phyloP scores from a whole-genome alignment of 2,113 vertebrate genomes.

The Pantherophis guttatus region DNA sequence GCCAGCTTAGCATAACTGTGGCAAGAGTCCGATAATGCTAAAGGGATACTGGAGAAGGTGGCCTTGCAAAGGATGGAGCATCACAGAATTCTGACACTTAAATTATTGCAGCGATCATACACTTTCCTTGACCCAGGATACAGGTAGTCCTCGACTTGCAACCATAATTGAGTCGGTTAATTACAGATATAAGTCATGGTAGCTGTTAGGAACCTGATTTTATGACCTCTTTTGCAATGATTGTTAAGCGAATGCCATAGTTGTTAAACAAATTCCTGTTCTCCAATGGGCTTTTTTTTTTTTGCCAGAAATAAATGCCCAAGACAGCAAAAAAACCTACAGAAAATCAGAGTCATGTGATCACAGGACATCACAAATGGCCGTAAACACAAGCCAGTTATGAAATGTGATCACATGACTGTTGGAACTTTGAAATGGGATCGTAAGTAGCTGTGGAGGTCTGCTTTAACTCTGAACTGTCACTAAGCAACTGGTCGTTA shows the following conservation, averaged over 20 bases:
- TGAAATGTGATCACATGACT: neutral
- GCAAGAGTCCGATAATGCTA: neutral
- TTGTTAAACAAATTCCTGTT: neutral
- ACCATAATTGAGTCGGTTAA: neutral
- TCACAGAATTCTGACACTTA: neutral
- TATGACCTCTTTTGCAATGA: neutral
- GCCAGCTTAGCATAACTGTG: too few species aligned
- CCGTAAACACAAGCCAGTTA: neutral
- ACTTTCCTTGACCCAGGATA: rapidly evolving
- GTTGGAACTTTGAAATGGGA: neutral
- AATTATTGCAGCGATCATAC: neutral
- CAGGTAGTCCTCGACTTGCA: neutral
- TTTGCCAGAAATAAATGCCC: neutral
- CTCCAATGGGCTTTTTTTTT: neutral
- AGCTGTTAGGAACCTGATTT: neutral
- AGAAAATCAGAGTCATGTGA: too few species aligned
- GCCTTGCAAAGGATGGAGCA: neutral
- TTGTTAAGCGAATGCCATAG: neutral
- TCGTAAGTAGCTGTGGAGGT: neutral
- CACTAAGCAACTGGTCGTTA: neutral
- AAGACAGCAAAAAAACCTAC: neutral
- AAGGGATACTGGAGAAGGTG: neutral
- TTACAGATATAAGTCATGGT: neutral
- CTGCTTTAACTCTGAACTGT: too few species aligned
- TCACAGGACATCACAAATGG: neutral